phyloP scores from a whole-genome alignment of 2,113 vertebrate species.

The Gallinago media region DNA sequence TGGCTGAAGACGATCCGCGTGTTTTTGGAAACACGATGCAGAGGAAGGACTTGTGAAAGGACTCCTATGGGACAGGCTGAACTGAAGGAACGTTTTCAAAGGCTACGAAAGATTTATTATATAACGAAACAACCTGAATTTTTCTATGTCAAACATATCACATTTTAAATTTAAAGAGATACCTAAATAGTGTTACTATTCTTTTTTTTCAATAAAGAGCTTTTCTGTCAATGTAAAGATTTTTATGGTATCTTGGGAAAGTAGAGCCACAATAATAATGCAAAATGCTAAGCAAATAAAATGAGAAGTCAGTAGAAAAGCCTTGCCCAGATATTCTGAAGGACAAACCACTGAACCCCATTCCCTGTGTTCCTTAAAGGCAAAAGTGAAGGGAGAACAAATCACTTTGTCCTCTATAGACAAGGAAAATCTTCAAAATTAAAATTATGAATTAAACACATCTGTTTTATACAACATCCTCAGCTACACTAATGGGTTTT shows the following conservation, averaged over 20 bases:
- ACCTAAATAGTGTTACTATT: rapidly evolving
- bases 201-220: rapidly evolving
- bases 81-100: background rate
- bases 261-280: background rate
- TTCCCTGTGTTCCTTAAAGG: background rate
- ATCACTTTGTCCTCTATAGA: background rate
- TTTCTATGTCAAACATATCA: background rate
- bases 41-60: background rate
- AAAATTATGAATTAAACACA: rapidly evolving
- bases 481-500: background rate
- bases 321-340: background rate
- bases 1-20: background rate
- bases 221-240: rapidly evolving
- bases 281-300: background rate
- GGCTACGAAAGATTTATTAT: background rate
- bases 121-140: background rate
- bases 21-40: background rate
- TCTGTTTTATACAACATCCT: rapidly evolving
- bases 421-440: rapidly evolving
- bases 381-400: background rate
- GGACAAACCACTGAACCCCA: background rate
- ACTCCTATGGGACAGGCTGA: background rate
- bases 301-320: rapidly evolving
- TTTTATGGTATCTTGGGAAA: background rate
- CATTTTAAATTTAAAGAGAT: background rate